Conservation (phyloP, 2,888 invertebrate genomes). For the Lobophora halterata region DNA sequence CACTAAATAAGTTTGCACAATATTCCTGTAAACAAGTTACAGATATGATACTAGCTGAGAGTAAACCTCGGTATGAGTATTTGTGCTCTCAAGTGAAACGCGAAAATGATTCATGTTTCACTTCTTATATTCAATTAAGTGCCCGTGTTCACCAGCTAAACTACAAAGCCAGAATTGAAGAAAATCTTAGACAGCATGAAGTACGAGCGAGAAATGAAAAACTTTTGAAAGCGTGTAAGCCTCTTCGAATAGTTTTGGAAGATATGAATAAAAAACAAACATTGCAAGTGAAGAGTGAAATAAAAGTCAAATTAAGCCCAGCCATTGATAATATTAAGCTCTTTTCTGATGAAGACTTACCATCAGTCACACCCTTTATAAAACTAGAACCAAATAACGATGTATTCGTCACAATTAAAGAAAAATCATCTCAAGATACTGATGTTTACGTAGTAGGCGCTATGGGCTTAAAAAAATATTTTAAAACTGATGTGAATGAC, state of each 20-base stretch:
- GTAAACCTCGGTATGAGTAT: slow-evolving; percentile 30
- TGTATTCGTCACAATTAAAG: slow-evolving; percentile 9
- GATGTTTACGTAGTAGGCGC: slow-evolving; percentile 13
- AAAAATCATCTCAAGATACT: slow-evolving; percentile 8
- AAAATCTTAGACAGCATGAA: too few relatives aligned
- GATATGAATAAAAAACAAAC: slow-evolving; percentile 9
- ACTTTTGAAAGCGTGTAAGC: slow-evolving; percentile 19
- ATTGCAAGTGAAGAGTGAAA: not conserved
- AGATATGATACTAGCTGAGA: slow-evolving; percentile 31
- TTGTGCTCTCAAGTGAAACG: not conserved
- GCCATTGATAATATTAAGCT: not conserved
- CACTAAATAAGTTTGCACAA: slow-evolving; percentile 22
- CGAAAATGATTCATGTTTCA: slow-evolving; percentile 5
- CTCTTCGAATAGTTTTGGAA: slow-evolving; percentile 13
- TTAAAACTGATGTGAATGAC: slow-evolving; percentile 6
- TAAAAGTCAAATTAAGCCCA: not conserved
- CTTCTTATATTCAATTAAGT: slow-evolving; percentile 13
- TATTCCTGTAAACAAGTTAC: slow-evolving; percentile 11
- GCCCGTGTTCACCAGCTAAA: slow-evolving; percentile 12
- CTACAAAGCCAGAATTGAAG: slow-evolving; percentile 10
- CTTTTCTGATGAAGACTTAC: slow-evolving; percentile 6
- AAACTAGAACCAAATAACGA: too few relatives aligned
- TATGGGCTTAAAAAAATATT: slow-evolving; percentile 16
- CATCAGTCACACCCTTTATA: too few relatives aligned
- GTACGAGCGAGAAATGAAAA: slow-evolving; percentile 11